A percentile compares a stretch with the other conserved stretches of the same genome.
Evolutionary conservation across 2,888 invertebrate genomes (phyloP).

Genomic region (Salpingus planirostris): DNA sequence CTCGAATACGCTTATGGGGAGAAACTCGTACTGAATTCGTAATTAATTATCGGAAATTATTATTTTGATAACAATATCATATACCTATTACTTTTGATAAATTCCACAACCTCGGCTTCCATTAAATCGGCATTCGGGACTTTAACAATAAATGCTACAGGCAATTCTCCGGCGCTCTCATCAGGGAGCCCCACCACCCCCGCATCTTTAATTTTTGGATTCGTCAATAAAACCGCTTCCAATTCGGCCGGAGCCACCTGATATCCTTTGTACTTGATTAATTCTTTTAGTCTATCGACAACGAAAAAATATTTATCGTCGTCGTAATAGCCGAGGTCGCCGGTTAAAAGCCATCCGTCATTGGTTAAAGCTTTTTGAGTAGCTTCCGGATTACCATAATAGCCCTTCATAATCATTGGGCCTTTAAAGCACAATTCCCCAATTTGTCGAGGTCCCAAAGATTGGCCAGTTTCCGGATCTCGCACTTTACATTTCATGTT

Average conservation of each 20-base stretch:
- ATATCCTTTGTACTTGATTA: slow-evolving; percentile 82
- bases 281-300: slow-evolving; percentile 76
- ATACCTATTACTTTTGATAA: slow-evolving; percentile 39
- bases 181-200: slow-evolving; percentile 73
- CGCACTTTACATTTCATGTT: slow-evolving; percentile 27
- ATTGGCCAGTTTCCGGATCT: slow-evolving; percentile 38
- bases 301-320: slow-evolving; percentile 66
- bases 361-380: slow-evolving; percentile 54
- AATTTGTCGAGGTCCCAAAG: slow-evolving; percentile 51
- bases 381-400: slow-evolving; percentile 57
- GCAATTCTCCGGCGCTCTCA: slow-evolving; percentile 64
- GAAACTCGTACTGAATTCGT: slow-evolving; percentile 47
- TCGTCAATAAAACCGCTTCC: slow-evolving; percentile 65
- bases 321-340: slow-evolving; percentile 76
- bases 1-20: slow-evolving; percentile 62
- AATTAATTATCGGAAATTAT: neutral
- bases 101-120: slow-evolving; percentile 36
- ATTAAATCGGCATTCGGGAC: slow-evolving; percentile 46
- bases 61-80: neutral
- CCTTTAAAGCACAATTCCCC: slow-evolving; percentile 79
- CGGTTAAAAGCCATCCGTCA: slow-evolving; percentile 69
- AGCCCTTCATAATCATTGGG: slow-evolving; percentile 49
- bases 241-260: slow-evolving; percentile 84
- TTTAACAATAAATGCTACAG: slow-evolving; percentile 65
- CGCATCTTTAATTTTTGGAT: slow-evolving; percentile 64